These are phyloP conservation scores for Sparidentex hasta DNA, from an alignment of 2,797 vertebrate genomes.

Conservation along the genomic window DNA sequence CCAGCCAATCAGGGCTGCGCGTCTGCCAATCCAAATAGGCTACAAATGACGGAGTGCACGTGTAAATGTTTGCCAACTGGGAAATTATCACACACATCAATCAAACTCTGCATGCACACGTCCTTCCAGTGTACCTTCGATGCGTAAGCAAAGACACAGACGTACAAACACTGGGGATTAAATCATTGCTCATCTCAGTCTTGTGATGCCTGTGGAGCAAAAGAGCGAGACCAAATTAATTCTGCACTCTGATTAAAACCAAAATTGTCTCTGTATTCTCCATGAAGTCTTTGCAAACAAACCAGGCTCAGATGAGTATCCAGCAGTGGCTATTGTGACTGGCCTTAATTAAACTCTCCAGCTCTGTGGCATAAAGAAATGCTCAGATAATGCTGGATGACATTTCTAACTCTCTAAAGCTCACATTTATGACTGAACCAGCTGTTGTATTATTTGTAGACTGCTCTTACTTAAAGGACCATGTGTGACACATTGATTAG, in stretches of 20 bases:
- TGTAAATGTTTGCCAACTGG: slow-evolving; percentile 76
- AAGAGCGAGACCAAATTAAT: slow-evolving; percentile 26
- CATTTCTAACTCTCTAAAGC: slow-evolving; percentile 45
- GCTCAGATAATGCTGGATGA: slow-evolving; percentile 43
- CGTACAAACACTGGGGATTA: slow-evolving; percentile 57
- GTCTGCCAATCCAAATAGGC: slow-evolving; percentile 81
- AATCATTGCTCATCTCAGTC: slow-evolving; percentile 46
- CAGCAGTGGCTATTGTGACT: slow-evolving; percentile 43
- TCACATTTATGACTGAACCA: slow-evolving; percentile 50
- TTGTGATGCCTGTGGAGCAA: slow-evolving; percentile 38
- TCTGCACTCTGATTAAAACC: slow-evolving; percentile 35
- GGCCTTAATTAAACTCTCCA: slow-evolving; percentile 48
- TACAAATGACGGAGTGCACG: slow-evolving; percentile 71
- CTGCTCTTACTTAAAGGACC: slow-evolving; percentile 19
- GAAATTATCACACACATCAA: slow-evolving; percentile 74
- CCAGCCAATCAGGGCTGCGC: slow-evolving; percentile 74
- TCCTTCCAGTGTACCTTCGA: slow-evolving; percentile 50
- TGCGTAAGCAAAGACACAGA: slow-evolving; percentile 64
- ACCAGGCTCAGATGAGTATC: slow-evolving; percentile 34
- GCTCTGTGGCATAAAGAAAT: slow-evolving; percentile 31
- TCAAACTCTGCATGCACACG: slow-evolving; percentile 55
- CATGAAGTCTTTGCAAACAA: slow-evolving; percentile 45
- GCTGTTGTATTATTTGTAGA: slow-evolving; percentile 50
- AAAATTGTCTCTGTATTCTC: slow-evolving; percentile 52
- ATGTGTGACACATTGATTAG: slow-evolving; percentile 21